phyloP scores from a whole-genome alignment of 2,888 invertebrate genomes.

The Gryllus longicercus region DNA sequence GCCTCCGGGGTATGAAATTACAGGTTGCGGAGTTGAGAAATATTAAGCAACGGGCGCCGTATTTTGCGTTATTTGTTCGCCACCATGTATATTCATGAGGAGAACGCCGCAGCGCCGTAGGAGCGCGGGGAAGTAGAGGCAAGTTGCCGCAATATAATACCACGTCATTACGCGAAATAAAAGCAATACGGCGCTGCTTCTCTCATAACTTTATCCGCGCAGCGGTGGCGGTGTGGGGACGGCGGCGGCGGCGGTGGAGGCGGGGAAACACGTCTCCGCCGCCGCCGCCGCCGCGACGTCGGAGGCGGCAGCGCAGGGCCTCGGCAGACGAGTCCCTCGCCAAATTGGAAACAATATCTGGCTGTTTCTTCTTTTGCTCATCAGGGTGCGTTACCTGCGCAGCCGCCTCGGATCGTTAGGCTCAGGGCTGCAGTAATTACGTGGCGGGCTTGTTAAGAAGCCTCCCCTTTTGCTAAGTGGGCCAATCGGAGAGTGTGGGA shows the following conservation, averaged over 20 bases:
- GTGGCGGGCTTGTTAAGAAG: constrained; percentile 1
- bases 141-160: constrained; percentile 23
- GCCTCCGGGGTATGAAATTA: background rate
- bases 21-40: background rate
- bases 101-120: too few species aligned
- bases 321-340: background rate
- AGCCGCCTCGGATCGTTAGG: background rate
- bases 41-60: background rate
- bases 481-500: background rate
- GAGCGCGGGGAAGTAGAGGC: background rate
- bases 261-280: too few species aligned
- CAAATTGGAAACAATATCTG: constrained; percentile 17
- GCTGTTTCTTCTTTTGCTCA: background rate
- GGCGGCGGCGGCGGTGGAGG: too few species aligned
- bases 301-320: background rate
- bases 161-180: constrained; percentile 25
- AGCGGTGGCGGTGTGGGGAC: too few species aligned
- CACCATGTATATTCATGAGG: background rate
- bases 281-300: background rate
- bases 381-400: constrained; percentile 17
- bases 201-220: background rate
- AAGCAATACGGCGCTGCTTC: background rate
- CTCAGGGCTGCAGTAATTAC: background rate
- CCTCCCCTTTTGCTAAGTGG: constrained; percentile 7
- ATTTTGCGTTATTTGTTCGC: constrained; percentile 1